Evolutionary conservation across 2,888 invertebrate genomes (phyloP), one percentile per base, ranked within the genome.

Genomic region (Hemicrepidius hirtus): DNA sequence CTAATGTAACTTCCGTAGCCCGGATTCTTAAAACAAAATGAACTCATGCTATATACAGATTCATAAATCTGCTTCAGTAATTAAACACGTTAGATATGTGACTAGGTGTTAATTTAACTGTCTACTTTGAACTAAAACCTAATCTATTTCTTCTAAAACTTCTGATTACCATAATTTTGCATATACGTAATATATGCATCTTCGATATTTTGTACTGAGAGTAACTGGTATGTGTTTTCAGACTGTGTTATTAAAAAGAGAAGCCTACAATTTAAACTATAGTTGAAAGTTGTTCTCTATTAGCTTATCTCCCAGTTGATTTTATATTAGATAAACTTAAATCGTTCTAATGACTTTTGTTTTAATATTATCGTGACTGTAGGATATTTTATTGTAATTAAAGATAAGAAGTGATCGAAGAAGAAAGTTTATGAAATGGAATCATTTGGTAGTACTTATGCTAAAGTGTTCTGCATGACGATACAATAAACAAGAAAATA

Each of bases 401-500:
- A n/a, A 59, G 59, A 59, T 59, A 59, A 55, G 59, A 37, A 21
- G 35, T 59, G 20, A 59, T 59, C 10, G 59, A 59, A 37, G 59
- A 59, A 37, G 59, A 59, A 59, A 59, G 59, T 59, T 59, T 37
- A 59, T 59, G 37, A 59, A 37, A 37, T 53, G 13, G 46, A 20
- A 16, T 20, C 46, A 20, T 46, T 9, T 9, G 32, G 28, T 28
- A 28, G 3, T 6, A 28, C 28, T 6, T 32, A 9, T 9, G 32
- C 5, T 24, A 24, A 24, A 24, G 24, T 37, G 9, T 37, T 2
- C 37, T 37, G n/a, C n/a, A n/a, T n/a, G n/a, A n/a, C n/a, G n/a
- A n/a, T n/a, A n/a, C n/a, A n/a, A n/a, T n/a, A n/a, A n/a, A n/a
- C n/a, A n/a, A n/a, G n/a, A n/a, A n/a, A n/a, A n/a, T n/a, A n/a